Evolutionary conservation across 1,140 invertebrate species (phyloP).

Genomic region (Heliothis virescens): DNA sequence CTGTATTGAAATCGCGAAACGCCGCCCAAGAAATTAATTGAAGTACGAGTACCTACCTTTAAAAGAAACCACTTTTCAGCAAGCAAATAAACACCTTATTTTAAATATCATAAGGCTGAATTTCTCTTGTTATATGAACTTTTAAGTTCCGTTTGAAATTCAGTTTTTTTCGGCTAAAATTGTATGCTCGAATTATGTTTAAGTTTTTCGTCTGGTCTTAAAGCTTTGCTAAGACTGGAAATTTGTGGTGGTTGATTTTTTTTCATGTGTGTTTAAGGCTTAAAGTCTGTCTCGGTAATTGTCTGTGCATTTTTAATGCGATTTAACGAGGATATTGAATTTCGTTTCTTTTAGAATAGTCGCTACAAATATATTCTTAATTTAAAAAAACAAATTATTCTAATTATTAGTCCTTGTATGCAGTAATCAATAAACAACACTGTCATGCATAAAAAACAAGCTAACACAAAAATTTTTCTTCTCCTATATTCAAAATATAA

Average conservation of each 20-base stretch:
- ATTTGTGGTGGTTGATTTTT: neutral
- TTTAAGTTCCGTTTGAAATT: constrained; percentile 28
- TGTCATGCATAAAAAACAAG: too few relatives aligned
- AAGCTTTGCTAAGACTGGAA: constrained; percentile 17
- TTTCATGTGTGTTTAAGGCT: neutral
- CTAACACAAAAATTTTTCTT: neutral
- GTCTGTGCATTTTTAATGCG: neutral
- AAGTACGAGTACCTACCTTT: constrained; percentile 15
- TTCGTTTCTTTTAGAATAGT: too few relatives aligned
- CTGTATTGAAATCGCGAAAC: constrained; percentile 44
- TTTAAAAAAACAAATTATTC: too few relatives aligned
- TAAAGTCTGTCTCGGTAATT: neutral
- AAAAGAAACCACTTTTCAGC: constrained; percentile 27
- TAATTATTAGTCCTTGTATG: too few relatives aligned
- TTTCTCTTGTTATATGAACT: neutral
- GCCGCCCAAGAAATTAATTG: constrained; percentile 50
- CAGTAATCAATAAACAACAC: too few relatives aligned
- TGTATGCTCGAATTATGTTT: constrained; percentile 37
- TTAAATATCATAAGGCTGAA: neutral
- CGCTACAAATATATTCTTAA: too few relatives aligned
- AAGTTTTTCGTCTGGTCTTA: constrained; percentile 39
- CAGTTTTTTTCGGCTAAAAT: constrained; percentile 38
- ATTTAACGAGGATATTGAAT: too few relatives aligned
- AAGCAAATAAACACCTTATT: neutral
- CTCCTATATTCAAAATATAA: neutral